Percentiles rank a stretch among this genome's conserved stretches.
phyloP scores from a whole-genome alignment of 2,797 vertebrate genomes.

The Hydrolagus colliei region DNA sequence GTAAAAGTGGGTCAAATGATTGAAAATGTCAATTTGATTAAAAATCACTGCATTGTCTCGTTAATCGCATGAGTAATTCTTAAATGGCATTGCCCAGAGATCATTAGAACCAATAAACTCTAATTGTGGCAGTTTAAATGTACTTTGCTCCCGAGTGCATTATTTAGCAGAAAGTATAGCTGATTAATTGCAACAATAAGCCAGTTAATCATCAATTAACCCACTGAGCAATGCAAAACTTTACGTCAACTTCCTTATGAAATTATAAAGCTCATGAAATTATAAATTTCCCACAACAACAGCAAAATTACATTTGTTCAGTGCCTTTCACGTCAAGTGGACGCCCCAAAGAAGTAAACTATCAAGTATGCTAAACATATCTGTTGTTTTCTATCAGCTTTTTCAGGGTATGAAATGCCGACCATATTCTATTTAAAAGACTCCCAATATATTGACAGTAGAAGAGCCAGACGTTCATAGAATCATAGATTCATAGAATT shows the following conservation, averaged over 20 bases:
- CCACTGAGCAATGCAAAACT: neutral
- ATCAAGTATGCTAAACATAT: neutral
- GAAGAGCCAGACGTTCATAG: no score
- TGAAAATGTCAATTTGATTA: neutral
- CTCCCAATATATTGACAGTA: no score
- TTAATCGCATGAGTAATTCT: neutral
- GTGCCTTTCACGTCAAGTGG: no score
- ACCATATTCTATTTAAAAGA: no score
- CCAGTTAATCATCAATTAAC: neutral
- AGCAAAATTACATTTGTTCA: no score
- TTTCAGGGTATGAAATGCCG: no score
- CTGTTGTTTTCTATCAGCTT: no score
- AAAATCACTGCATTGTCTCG: neutral
- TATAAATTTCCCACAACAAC: neutral
- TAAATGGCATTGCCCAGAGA: neutral
- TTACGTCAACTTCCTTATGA: neutral
- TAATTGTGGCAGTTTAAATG: conserved; percentile 1
- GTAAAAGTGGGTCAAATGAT: neutral
- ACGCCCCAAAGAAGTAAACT: neutral
- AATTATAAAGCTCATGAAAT: neutral
- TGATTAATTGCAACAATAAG: neutral
- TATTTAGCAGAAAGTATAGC: neutral
- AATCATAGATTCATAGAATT: no score
- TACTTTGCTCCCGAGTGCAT: neutral
- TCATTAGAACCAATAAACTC: conserved; percentile 7